Base-by-base conservation (phyloP, 2,113 vertebrate species). In the Lophura nycthemera region DNA sequence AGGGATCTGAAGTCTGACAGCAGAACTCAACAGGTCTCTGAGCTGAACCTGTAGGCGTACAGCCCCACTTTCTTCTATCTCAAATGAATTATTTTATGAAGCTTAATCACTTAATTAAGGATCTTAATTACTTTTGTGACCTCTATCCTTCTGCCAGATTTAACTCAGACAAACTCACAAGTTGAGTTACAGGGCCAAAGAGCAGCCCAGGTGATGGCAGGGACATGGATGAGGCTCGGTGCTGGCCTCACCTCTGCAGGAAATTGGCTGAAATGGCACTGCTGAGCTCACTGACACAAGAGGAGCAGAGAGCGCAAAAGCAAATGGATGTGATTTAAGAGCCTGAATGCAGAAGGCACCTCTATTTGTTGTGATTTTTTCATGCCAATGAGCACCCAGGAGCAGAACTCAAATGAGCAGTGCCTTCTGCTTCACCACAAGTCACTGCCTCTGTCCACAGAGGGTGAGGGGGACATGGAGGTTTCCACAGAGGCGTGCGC, bases 121-220 rank as follows among this genome's bases (percentile, higher is more conserved):
- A 74, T 88, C 73, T 94, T 95, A 94, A 92, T 92, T 94, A 96
- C 90, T 92, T 93, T 88, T 92, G 61, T 88, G 73, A 92, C 90
- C 88, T 90, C 83, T 83, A 30, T 86, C 85, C 60, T 60, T 86
- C 83, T 43, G 60, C 69, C 72, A 93, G 69, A 30, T 90, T 88
- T 78, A 86, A 88, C 59, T 85, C 71, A 85, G 72, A 57, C 29
- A 87, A 92, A 42, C 38, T 78, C 77, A 56, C 14, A 83, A 81
- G 86, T 50, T 83, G 73, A 83, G 60, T 88, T 54, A 56, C 17
- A 32, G 67, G 64, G 45, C 70, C 36, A 45, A 91, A 42, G 54
- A 67, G 42, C 66, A 40, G 61, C 42, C 60, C 29, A 16, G 42
- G 45, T 22, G 79, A 67, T 79, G 69, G 48, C 73, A 20, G 27